Evolutionary conservation across 2,888 invertebrate genomes (phyloP).

Genomic region (Nephrotoma guestfalica): DNA sequence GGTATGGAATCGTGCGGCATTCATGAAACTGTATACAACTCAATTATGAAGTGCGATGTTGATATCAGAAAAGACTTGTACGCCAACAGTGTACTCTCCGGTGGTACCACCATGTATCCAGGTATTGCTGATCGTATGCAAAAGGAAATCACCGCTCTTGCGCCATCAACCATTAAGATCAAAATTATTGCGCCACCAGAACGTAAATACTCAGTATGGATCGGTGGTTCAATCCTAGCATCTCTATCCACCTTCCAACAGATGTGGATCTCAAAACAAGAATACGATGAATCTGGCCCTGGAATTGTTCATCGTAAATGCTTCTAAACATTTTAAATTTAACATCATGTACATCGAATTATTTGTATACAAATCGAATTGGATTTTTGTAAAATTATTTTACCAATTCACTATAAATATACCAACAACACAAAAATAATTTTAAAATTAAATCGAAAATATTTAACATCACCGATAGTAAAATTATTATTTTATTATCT

Average conservation of each 20-base stretch:
- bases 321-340: slow-evolving; percentile 51
- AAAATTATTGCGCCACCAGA: slow-evolving; percentile 89
- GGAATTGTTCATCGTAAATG: slow-evolving; percentile 95
- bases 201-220: slow-evolving; percentile 92
- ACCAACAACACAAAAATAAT: neutral
- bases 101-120: slow-evolving; percentile 79
- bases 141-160: slow-evolving; percentile 81
- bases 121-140: slow-evolving; percentile 89
- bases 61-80: slow-evolving; percentile 89
- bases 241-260: slow-evolving; percentile 87
- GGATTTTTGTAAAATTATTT: neutral
- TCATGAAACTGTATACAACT: slow-evolving; percentile 90
- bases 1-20: slow-evolving; percentile 72
- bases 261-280: slow-evolving; percentile 95
- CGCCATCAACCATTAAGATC: slow-evolving; percentile 85
- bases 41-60: slow-evolving; percentile 94
- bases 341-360: neutral
- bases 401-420: neutral
- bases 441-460: neutral
- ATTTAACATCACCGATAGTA: neutral
- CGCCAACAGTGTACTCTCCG: slow-evolving; percentile 83
- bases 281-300: slow-evolving; percentile 89
- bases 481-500: neutral
- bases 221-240: slow-evolving; percentile 82
- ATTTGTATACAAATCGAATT: neutral